A percentile compares a stretch with the other conserved stretches of the same genome.
Conservation (phyloP, 2,113 vertebrate species). For the Neolamprologus fasciatus region DNA sequence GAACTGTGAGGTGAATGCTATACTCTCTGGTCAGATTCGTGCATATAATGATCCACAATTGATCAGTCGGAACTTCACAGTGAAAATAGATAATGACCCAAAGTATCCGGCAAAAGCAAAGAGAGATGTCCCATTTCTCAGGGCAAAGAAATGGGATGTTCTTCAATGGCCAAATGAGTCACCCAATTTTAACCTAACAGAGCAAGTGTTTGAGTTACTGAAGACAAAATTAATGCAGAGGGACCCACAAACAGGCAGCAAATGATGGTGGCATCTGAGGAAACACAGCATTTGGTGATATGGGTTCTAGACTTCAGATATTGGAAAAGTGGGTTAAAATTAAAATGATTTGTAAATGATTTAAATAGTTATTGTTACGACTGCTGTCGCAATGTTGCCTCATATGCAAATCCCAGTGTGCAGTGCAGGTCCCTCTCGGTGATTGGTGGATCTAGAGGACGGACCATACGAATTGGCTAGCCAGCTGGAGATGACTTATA, state of each 20-base stretch:
- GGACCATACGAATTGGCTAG: fast-evolving
- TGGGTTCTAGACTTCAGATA: neutral
- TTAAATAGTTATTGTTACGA: neutral
- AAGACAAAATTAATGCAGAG: neutral
- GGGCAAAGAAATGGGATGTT: neutral
- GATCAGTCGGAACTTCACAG: neutral
- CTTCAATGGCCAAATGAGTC: neutral
- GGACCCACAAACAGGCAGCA: neutral
- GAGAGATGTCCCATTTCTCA: neutral
- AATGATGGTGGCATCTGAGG: neutral
- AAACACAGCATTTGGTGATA: neutral
- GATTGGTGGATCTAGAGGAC: neutral
- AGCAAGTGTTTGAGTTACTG: neutral
- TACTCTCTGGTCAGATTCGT: neutral
- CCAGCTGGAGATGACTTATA: neutral
- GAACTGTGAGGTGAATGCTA: neutral
- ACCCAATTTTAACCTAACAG: neutral
- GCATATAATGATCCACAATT: neutral
- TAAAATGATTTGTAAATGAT: neutral
- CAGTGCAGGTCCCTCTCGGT: neutral
- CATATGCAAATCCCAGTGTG: neutral
- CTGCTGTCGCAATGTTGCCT: neutral
- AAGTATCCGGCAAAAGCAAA: neutral
- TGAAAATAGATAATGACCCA: neutral
- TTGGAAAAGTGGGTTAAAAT: neutral